Conservation (phyloP, 2,888 invertebrate genomes). For the Ormyrus labotus region DNA sequence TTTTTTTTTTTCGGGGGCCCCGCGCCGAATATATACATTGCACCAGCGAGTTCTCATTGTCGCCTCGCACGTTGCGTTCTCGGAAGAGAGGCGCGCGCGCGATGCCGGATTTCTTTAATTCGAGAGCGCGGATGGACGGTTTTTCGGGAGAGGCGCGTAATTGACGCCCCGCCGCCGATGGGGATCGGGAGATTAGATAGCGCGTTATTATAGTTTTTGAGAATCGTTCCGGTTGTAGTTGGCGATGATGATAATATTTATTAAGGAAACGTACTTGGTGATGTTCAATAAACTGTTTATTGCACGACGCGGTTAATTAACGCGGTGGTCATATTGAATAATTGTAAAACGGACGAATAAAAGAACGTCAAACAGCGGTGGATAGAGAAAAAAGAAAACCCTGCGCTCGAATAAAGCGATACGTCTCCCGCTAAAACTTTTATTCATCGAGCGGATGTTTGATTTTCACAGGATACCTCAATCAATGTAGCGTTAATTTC, state of each 20-base stretch:
- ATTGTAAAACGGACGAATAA: too few species aligned
- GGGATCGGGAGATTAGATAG: slow-evolving; percentile 15
- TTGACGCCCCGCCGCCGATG: not conserved
- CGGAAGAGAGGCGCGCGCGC: slow-evolving; percentile 11
- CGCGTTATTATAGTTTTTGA: not conserved
- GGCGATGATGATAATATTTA: not conserved
- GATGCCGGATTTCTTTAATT: not conserved
- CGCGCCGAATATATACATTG: not conserved
- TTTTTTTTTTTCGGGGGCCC: not conserved
- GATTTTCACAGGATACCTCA: slow-evolving; percentile 9
- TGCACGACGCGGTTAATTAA: too few species aligned
- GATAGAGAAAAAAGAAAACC: too few species aligned
- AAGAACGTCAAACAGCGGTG: too few species aligned
- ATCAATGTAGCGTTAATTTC: slow-evolving; percentile 17
- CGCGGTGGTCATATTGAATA: too few species aligned
- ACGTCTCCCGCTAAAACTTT: too few species aligned
- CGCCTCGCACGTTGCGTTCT: not conserved
- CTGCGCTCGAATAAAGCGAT: too few species aligned
- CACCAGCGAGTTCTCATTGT: slow-evolving; percentile 19
- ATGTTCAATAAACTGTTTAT: too few species aligned
- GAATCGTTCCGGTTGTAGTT: not conserved
- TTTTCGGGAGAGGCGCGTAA: slow-evolving; percentile 9
- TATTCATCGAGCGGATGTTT: slow-evolving; percentile 15
- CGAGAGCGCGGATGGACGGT: not conserved
- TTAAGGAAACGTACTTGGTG: too few species aligned